Base-by-base conservation (phyloP, 2,113 vertebrate genomes). In the Sclerurus mexicanus region DNA sequence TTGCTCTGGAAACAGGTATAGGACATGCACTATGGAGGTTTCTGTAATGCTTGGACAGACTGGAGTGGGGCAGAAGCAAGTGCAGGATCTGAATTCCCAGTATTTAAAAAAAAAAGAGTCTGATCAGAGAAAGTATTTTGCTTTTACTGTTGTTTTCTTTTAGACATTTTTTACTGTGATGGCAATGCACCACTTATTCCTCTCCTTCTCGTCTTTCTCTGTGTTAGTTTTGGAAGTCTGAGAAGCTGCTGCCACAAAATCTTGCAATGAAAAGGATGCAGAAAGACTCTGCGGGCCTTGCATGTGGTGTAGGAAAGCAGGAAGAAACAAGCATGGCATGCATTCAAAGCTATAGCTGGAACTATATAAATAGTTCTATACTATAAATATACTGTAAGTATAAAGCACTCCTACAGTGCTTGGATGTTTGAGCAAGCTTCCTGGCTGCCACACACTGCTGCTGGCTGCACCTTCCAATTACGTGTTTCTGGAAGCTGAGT, bases 1-100 rank as follows among this genome's bases (percentile, higher is more conserved):
- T 80, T 86, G 21, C 35, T 92, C 28, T 73, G 78, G 49, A 76
- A 81, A 35, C 9, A 21, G 5, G 12, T 23, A 0, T 10, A 20
- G 10, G 52, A 31, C 0, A 2, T 3, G 0, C 9, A 5, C 25
- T 10, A 0, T 37, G 14, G 37, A 53, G 28, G 49, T 17, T 77
- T 72, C 64, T 71, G 28, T 53, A 82, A 33, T 17, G 9, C 31
- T 66, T 87, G 58, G n/a, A 50, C 25, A 9, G 15, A 24, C 59
- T 42, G 30, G n/a, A 71, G 14, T 19, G 20, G n/a, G 35, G 12
- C 33, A 92, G 40, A 81, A 88, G 42, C 11, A 59, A 58, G 35
- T 68, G 17, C 13, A 60, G 12, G 17, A 86, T 25, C n/a, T 75
- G 28, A 69, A 24, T 40, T 74, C 16, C 22, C 14, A 7, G n/a